Evolutionary conservation across 2,888 invertebrate genomes (phyloP).

Genomic region (Cyclophora punctaria): DNA sequence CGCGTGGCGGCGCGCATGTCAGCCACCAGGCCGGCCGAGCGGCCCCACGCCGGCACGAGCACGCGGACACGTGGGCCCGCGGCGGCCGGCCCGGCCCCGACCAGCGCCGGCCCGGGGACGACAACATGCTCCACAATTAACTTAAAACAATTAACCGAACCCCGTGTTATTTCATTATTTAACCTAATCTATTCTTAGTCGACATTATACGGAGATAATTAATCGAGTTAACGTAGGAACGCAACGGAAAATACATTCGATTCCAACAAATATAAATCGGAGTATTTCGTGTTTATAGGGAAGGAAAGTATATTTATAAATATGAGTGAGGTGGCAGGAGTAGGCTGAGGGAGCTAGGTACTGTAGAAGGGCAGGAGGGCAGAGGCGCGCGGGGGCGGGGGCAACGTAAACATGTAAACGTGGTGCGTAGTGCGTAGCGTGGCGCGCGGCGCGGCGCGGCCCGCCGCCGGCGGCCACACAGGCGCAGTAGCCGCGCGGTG

Average conservation of each 20-base stretch:
- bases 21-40: constrained; percentile 15
- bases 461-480: constrained; percentile 31
- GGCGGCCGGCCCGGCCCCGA: no score
- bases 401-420: constrained; percentile 22
- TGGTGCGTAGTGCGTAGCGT: constrained; percentile 23
- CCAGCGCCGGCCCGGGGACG: no score
- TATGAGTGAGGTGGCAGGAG: constrained; percentile 1
- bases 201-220: no score
- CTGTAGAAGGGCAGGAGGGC: background rate
- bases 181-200: no score
- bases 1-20: constrained; percentile 51
- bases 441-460: constrained; percentile 22
- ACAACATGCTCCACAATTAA: no score
- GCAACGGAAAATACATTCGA: no score
- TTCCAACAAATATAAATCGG: no score
- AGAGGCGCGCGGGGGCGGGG: background rate
- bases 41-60: background rate
- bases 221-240: no score
- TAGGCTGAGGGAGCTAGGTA: constrained; percentile 1
- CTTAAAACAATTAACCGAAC: no score
- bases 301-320: constrained; percentile 17
- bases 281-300: no score
- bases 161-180: no score
- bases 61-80: no score
- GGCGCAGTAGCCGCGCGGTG: constrained; percentile 25